Conservation (phyloP, 1,140 invertebrate species). For the Hypsibius dujardini region DNA sequence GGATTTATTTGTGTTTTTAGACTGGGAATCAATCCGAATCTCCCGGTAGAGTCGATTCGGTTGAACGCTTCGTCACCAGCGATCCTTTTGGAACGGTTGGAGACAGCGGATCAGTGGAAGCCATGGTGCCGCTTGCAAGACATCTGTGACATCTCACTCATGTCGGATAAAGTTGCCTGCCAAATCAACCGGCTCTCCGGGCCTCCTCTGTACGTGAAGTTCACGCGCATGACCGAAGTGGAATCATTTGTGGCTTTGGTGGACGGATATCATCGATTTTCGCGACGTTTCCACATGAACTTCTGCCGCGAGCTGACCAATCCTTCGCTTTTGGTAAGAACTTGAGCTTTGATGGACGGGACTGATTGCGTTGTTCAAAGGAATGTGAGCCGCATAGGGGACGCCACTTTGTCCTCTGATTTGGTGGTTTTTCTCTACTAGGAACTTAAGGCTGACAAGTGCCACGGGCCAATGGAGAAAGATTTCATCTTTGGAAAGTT, state of each 20-base stretch:
- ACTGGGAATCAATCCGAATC: constrained; percentile 4
- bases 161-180: background rate
- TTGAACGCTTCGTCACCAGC: background rate
- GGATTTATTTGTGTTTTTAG: too few species aligned
- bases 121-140: background rate
- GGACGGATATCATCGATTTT: constrained; percentile 69
- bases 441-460: constrained; percentile 50
- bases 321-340: constrained; percentile 44
- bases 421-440: background rate
- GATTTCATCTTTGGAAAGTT: background rate
- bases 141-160: background rate
- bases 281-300: constrained; percentile 72
- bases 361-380: too few species aligned
- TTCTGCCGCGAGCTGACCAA: constrained; percentile 57
- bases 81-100: background rate
- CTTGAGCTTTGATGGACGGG: background rate
- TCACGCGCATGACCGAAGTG: constrained; percentile 41
- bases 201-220: constrained; percentile 42
- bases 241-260: constrained; percentile 62
- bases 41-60: background rate
- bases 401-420: background rate
- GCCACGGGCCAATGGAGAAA: constrained; percentile 52
- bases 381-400: too few species aligned
- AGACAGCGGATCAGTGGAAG: background rate
- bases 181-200: constrained; percentile 2